Evolutionary conservation across 1,140 invertebrate genomes (phyloP), one percentile per base, ranked within the genome.

Genomic region (Tribolium castaneum): DNA sequence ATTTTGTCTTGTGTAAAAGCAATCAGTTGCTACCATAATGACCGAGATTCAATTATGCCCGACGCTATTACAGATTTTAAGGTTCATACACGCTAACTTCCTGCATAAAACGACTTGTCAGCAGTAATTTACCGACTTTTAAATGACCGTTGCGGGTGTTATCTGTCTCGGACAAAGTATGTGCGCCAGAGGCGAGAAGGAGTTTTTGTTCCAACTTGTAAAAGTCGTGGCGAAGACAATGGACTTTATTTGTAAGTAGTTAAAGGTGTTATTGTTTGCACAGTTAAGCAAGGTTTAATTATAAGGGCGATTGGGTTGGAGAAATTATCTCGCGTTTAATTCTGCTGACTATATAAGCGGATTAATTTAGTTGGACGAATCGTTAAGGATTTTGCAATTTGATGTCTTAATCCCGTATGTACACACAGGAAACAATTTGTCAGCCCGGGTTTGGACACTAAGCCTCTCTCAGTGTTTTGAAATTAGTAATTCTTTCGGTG

Each of bases 301-400:
- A 45, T 7, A 66, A 66, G 30, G 59, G 13, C 30, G 59, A 25
- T n/a, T 35, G 30, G 10, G 59, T 66, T 35, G 0, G 30, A 12
- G 30, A 35, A 66, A 25, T 35, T 35, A 25, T 59, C 19, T 19
- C 5, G n/a, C 1, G 2, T 25, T 25, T 25, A 59, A 59, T 25
- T 6, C 59, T 50, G 49, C 49, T 50, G 49, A 13, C 7, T 34
- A 6, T 66, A 13, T 66, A 66, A 66, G n/a, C 25, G 2, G 59
- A 66, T 66, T 66, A 66, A 66, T 35, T 66, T 66, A 66, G 14
- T 66, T 66, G 16, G 59, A 66, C 25, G 12, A 66, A 35, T 62
- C 13, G 30, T 62, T 19, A 16, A 25, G 30, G 56, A n/a, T 10
- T 62, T 62, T 62, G 10, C 30, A 13, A 13, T 66, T 66, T 66